Base-by-base conservation (phyloP, 2,113 vertebrate genomes). In the Gnathonemus longibarbis region DNA sequence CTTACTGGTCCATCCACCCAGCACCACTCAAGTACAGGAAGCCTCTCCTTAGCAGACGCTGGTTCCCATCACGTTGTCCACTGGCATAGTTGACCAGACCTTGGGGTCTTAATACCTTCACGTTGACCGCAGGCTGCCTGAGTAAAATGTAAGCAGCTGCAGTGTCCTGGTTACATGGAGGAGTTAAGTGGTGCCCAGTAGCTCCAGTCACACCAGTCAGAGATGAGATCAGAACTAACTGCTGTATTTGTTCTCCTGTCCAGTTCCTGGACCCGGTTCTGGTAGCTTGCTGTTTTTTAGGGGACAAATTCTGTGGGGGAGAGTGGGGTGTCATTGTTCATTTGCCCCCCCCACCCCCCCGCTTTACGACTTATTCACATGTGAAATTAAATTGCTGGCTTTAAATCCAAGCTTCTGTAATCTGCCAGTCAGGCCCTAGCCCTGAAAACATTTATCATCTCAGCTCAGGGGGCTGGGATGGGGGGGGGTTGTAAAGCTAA, bases 371-470 rank as follows among this genome's bases (percentile, higher is more conserved):
- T 93, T 94, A 93, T 93, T 94, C 95, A 95, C 94, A 95, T 94
- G 94, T 96, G 95, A 96, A 96, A 96, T 96, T 95, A 95, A 96
- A 80, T n/a, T 17, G 46, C 11, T 52, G 24, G n/a, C 31, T 89
- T 89, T 39, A 53, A 96, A 93, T 91, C 92, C 94, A 93, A 93
- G 91, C 91, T 92, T 92, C 91, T 94, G 94, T 95, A 95, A 96
- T 95, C 94, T 94, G 87, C 90, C 74, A 80, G 53, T 62, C 52
- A 62, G 21, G 19, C 87, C 85, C 50, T 27, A 17, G 10, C 11
- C 50, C 46, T 85, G 77, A 91, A 91, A 92, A 90, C 84, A 91
- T 92, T 90, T 91, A 93, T 92, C 70, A 84, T 89, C 4, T 52
- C 21, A 39, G 58, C 84, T 46, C 42, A 45, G 66, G 48, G 21